Percentiles rank a stretch among this genome's conserved stretches.
Conservation (phyloP, 2,113 vertebrate species). For the Pelmatolapia mariae region DNA sequence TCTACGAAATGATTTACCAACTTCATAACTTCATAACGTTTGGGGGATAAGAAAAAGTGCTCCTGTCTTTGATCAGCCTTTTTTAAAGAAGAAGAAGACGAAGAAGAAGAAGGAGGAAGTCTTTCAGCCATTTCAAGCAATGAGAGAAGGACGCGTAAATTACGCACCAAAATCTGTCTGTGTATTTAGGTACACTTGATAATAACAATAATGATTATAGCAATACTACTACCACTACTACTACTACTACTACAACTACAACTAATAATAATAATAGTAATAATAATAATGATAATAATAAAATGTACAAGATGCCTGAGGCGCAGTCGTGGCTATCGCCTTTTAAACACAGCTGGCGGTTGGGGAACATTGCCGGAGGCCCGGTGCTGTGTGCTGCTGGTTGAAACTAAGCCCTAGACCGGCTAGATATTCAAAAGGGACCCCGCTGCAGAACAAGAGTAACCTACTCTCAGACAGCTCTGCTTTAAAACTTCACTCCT, state of each 20-base stretch:
- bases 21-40: neutral
- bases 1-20: neutral
- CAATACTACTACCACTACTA: neutral
- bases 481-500: slow-evolving; percentile 38
- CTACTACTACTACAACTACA: neutral
- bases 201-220: neutral
- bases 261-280: slow-evolving; percentile 2
- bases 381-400: slow-evolving; percentile 22
- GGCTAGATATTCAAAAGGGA: slow-evolving; percentile 44
- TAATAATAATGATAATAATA: neutral
- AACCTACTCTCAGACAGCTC: slow-evolving; percentile 25
- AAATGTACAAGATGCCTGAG: neutral
- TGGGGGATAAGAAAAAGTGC: neutral
- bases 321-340: slow-evolving; percentile 5
- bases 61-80: neutral
- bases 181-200: neutral
- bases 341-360: slow-evolving; percentile 33
- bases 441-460: slow-evolving; percentile 17
- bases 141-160: neutral
- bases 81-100: neutral
- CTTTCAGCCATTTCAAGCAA: neutral
- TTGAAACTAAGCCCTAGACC: slow-evolving; percentile 48
- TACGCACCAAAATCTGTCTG: neutral
- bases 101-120: accelerated
- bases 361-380: slow-evolving; percentile 39